phyloP scores from a whole-genome alignment of 1,140 invertebrate genomes.

The Trichomalopsis sarcophagae region DNA sequence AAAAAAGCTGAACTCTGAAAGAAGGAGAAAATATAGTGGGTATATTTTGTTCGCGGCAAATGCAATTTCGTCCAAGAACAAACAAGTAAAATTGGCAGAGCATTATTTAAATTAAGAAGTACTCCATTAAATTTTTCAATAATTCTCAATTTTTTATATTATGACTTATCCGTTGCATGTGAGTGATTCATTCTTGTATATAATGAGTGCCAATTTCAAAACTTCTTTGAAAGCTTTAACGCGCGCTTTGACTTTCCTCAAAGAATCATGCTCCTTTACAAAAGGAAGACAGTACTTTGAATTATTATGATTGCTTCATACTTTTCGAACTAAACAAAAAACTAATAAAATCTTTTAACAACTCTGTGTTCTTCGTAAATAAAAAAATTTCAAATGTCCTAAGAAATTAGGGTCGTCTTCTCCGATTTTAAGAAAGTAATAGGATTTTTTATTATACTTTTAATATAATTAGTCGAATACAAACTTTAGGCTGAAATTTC shows the following conservation, averaged over 20 bases:
- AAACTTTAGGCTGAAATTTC: slow-evolving; percentile 34
- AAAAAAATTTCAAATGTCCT: background rate
- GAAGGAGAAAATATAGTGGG: background rate
- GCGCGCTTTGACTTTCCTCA: background rate
- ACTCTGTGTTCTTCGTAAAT: background rate
- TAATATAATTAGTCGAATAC: slow-evolving; percentile 13
- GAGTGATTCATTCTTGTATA: background rate
- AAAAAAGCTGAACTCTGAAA: background rate
- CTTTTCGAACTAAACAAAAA: background rate
- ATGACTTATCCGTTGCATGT: background rate
- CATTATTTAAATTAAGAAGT: too few relatives aligned
- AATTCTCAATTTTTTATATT: background rate
- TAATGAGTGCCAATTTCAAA: slow-evolving; percentile 13
- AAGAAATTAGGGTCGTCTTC: slow-evolving; percentile 19
- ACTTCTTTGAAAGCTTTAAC: slow-evolving; percentile 1
- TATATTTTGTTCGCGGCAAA: slow-evolving; percentile 4
- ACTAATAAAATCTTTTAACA: slow-evolving; percentile 18
- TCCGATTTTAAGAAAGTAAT: slow-evolving; percentile 36
- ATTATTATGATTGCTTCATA: background rate
- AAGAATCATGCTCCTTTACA: background rate
- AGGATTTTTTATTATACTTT: slow-evolving; percentile 22
- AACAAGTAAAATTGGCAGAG: background rate
- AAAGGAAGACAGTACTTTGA: background rate
- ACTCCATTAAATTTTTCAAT: background rate
- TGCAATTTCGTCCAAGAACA: slow-evolving; percentile 26